phyloP scores from a whole-genome alignment of 2,797 vertebrate species.

The Aldrovandia affinis region DNA sequence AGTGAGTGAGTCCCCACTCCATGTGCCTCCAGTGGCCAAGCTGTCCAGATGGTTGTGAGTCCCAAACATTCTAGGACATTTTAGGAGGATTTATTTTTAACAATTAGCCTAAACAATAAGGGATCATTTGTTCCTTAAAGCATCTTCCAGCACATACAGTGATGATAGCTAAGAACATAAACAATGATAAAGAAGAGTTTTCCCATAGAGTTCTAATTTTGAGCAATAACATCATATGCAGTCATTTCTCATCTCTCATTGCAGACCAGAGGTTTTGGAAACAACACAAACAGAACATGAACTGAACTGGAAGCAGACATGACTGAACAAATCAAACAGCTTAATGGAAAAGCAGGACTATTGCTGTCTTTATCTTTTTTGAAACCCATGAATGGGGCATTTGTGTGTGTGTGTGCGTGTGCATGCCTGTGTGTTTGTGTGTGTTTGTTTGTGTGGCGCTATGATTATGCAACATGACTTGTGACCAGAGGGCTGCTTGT shows the following conservation, averaged over 20 bases:
- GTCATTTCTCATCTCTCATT: background rate
- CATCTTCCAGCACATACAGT: background rate
- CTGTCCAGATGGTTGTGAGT: slow-evolving; percentile 20
- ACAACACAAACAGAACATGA: too few species aligned
- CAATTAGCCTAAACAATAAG: background rate
- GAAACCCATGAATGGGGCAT: background rate
- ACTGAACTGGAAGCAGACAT: too few species aligned
- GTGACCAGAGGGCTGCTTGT: background rate
- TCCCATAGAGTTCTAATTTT: slow-evolving; percentile 7
- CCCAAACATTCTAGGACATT: slow-evolving; percentile 18
- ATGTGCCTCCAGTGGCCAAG: background rate
- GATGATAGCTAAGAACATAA: slow-evolving; percentile 13
- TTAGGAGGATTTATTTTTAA: background rate
- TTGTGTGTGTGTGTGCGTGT: background rate
- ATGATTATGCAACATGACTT: background rate
- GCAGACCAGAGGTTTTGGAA: too few species aligned
- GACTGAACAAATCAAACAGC: too few species aligned
- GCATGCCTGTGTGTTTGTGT: background rate
- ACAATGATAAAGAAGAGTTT: slow-evolving; percentile 12
- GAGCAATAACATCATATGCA: slow-evolving; percentile 9
- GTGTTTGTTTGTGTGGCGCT: background rate
- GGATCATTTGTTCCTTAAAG: slow-evolving; percentile 16
- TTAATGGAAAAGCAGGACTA: background rate
- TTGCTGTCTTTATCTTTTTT: background rate
- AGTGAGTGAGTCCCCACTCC: too few species aligned